Evolutionary conservation across 2,797 vertebrate species (phyloP).

Genomic region (Clarias laeviceps): DNA sequence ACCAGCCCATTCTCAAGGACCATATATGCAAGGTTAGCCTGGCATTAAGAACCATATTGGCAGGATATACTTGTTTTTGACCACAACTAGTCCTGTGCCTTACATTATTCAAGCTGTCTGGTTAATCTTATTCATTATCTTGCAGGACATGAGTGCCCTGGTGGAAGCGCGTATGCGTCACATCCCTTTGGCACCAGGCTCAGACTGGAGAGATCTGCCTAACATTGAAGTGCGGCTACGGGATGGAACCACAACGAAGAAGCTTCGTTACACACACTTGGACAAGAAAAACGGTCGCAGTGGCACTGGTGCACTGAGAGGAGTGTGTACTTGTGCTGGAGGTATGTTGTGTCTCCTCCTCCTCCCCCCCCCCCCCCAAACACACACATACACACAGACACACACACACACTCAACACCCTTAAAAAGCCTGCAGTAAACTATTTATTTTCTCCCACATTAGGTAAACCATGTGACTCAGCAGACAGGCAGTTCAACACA

Average conservation of each 20-base stretch:
- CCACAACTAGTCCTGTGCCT: not conserved
- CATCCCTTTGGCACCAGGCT: conserved; percentile 91
- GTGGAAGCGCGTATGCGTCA: conserved; percentile 95
- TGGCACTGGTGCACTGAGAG: conserved; percentile 81
- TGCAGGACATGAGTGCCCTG: conserved; percentile 93
- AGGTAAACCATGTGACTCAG: conserved; percentile 86
- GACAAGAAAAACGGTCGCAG: conserved; percentile 91
- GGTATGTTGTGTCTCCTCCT: too few species aligned
- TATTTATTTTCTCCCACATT: not conserved
- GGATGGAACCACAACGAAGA: conserved; percentile 86
- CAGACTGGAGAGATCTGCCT: conserved; percentile 96
- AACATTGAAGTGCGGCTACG: conserved; percentile 91
- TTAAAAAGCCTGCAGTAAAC: not conserved
- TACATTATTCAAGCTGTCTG: not conserved
- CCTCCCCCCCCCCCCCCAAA: too few species aligned
- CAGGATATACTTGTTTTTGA: not conserved
- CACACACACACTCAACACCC: too few species aligned
- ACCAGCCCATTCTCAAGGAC: conserved; percentile 95
- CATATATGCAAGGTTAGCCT: conserved; percentile 92
- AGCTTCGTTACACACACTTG: conserved; percentile 85
- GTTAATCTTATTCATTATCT: not conserved
- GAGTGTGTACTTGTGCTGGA: conserved; percentile 90
- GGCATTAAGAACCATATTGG: too few species aligned
- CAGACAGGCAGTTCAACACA: conserved; percentile 92
- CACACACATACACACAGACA: too few species aligned